Evolutionary conservation across 2,888 invertebrate species (phyloP), one percentile per base, ranked within the genome.

Genomic region (Drosophila mimica): DNA sequence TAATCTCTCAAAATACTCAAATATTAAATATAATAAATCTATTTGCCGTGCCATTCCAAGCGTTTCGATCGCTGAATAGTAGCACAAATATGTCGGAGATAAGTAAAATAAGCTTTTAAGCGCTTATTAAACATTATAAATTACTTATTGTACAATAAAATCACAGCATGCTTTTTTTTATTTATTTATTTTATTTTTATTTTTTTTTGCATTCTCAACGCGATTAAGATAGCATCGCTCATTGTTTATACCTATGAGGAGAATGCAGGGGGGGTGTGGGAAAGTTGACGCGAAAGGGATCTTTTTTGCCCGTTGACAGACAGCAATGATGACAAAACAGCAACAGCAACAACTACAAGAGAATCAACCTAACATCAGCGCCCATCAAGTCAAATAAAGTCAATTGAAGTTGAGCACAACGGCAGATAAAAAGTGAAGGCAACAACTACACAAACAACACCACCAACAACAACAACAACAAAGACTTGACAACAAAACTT

Each of bases 401-500:
- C 85, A 86, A 88, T 86, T 89, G 88, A 82, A 84, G 87, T 75
- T 77, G 72, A 66, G 70, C 72, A 66, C 83, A 80, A 78, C 75
- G 71, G 58, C 57, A 56, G 53, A 70, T 71, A 64, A 56, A 74
- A 67, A 69, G 78, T 73, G 65, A 75, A 72, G 82, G 81, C 72
- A 74, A 62, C 64, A 70, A 72, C 46, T 36, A 65, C 34, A 56
- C 28, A n/a, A 53, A 30, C n/a, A 43, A 20, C 40, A n/a, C n/a
- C n/a, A n/a, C n/a, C n/a, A n/a, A n/a, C n/a, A 56, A 53, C 11
- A 68, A 65, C 64, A 73, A 33, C 43, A 43, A 20, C 46, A 40
- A 34, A 36, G 13, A 36, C 17, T 25, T 54, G 34, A 51, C 38
- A 63, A n/a, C 17, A 31, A 51, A 70, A 57, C 11, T 30, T 28